Evolutionary conservation across 2,113 vertebrate genomes (phyloP).

Genomic region (Stercorarius parasiticus): DNA sequence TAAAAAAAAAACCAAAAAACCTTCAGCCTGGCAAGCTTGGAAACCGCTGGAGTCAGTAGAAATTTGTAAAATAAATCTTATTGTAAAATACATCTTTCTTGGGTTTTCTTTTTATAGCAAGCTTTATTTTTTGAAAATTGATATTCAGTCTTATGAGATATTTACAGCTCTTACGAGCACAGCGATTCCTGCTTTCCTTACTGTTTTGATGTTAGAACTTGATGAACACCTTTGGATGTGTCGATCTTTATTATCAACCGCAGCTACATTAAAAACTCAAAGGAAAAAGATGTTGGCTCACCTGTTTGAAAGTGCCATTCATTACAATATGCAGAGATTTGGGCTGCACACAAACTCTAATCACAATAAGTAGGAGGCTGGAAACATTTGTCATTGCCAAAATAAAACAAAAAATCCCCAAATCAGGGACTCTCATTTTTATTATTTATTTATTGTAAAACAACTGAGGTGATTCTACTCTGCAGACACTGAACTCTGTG

Average conservation of each 20-base stretch:
- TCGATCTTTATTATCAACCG: neutral
- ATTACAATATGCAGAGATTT: neutral
- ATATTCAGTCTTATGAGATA: neutral
- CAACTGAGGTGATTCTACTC: neutral
- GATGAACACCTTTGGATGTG: neutral
- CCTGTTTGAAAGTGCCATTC: neutral
- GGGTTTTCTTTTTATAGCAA: conserved; percentile 18
- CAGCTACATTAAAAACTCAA: neutral
- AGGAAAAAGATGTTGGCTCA: neutral
- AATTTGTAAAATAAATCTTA: conserved; percentile 22
- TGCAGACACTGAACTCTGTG: neutral
- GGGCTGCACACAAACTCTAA: neutral
- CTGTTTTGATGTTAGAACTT: neutral
- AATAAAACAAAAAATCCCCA: neutral
- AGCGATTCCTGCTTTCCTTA: neutral
- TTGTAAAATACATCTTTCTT: neutral
- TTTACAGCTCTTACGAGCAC: conserved; percentile 10
- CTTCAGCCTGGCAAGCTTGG: neutral
- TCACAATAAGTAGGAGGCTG: neutral
- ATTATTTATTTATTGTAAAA: neutral
- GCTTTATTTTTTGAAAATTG: conserved; percentile 39
- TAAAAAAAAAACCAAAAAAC: neutral
- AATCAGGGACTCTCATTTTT: neutral
- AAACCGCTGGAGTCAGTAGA: conserved; percentile 11
- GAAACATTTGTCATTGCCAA: neutral